phyloP scores from a whole-genome alignment of 2,797 vertebrate species.

The Gephyroberyx darwinii region DNA sequence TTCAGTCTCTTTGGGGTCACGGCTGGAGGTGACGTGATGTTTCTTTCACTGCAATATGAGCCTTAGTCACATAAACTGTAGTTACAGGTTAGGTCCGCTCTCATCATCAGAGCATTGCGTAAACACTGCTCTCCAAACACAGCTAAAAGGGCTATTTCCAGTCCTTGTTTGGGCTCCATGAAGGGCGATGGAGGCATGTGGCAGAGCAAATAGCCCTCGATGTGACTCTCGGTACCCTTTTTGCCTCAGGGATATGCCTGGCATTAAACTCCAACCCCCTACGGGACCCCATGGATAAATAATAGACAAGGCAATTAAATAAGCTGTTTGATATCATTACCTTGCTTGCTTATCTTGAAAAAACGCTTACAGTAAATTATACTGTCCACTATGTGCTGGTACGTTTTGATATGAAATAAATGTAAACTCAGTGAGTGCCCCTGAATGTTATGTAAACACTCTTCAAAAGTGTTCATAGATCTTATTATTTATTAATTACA shows the following conservation, averaged over 20 bases:
- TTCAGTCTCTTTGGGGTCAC: too few relatives aligned
- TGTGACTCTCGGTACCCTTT: neutral
- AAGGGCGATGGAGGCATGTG: constrained; percentile 31
- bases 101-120: constrained; percentile 15
- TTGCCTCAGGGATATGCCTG: neutral
- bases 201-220: constrained; percentile 14
- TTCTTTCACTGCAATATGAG: neutral
- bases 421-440: neutral
- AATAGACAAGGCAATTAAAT: neutral
- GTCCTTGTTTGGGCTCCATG: constrained; percentile 36
- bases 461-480: too few relatives aligned
- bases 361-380: too few relatives aligned
- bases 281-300: neutral
- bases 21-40: too few relatives aligned
- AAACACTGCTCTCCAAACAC: constrained; percentile 39
- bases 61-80: neutral
- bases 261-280: neutral
- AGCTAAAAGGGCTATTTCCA: constrained; percentile 26
- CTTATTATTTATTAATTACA: too few relatives aligned
- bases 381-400: too few relatives aligned
- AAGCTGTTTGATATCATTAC: neutral
- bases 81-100: constrained; percentile 7
- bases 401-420: too few relatives aligned
- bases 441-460: neutral
- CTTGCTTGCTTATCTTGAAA: neutral